phyloP scores from a whole-genome alignment of 92 coral and sea anemone genomes.

The Pocillopora meandrina region DNA sequence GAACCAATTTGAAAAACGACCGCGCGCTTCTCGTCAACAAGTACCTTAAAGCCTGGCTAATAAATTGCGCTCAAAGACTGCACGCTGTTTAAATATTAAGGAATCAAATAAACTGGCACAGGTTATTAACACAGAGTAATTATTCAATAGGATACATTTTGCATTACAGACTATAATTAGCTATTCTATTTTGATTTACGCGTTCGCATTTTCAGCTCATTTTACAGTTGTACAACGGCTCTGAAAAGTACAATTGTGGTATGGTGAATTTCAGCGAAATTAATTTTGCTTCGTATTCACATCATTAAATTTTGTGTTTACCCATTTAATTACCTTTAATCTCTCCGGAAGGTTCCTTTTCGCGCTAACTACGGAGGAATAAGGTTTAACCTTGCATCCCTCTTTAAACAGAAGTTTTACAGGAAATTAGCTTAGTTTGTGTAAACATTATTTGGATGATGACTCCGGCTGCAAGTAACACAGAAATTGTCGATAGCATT shows the following conservation, averaged over 20 bases:
- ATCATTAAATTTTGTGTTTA: constrained; percentile 50
- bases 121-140: constrained; percentile 20
- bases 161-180: background rate
- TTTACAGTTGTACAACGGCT: background rate
- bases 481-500: constrained; percentile 19
- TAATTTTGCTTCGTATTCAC: constrained; percentile 40
- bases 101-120: constrained; percentile 45
- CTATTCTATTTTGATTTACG: background rate
- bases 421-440: constrained; percentile 43
- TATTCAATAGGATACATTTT: constrained; percentile 25
- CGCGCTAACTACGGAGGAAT: constrained; percentile 64
- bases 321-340: constrained; percentile 70
- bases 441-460: constrained; percentile 34
- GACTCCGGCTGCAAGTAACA: constrained; percentile 17
- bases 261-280: constrained; percentile 24
- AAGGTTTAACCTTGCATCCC: constrained; percentile 48
- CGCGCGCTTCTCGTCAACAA: constrained; percentile 33
- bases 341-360: constrained; percentile 77
- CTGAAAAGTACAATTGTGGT: constrained; percentile 10
- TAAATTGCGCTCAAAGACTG: constrained; percentile 51
- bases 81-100: constrained; percentile 49
- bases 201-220: background rate
- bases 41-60: constrained; percentile 51
- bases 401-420: constrained; percentile 36
- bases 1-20: constrained; percentile 28